Evolutionary conservation across 2,888 invertebrate genomes (phyloP), one percentile per base, ranked within the genome.

Genomic region (Lasioglossum lativentre): DNA sequence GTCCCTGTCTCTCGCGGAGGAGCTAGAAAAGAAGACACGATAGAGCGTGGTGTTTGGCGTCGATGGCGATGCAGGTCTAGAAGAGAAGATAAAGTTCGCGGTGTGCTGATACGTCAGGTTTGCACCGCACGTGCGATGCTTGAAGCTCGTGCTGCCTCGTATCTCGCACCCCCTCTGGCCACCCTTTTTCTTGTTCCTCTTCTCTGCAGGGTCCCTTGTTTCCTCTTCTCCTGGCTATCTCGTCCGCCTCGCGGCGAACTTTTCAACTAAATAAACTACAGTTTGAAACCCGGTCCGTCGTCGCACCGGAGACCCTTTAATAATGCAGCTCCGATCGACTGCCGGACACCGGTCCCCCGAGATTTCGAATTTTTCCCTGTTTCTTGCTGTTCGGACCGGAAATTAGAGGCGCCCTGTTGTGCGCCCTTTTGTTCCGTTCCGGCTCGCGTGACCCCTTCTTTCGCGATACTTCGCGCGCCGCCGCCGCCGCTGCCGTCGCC

Each of bases 221-320:
- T 70, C 70, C 70, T 70, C 70, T 38, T 70, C 70, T 14, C n/a
- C 40, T n/a, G n/a, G 38, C 70, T 40, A 70, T 38, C 70, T 78
- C 70, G 27, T 42, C 66, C 45, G n/a, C 40, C 76, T 78, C 83
- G 78, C 82, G 78, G 82, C 82, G 82, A 93, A 93, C 90, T 93
- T 92, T 86, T 88, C 90, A 89, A 90, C 88, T 91, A 92, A 93
- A 94, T 93, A 93, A 93, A 93, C 90, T 90, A 89, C 88, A 89
- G 89, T 90, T 92, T 90, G 91, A 92, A 91, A 90, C 88, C 85
- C 90, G 83, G 84, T 38, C 80, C 77, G 88, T 80, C 80, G 83
- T 77, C 79, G 76, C 82, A 75, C 74, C 84, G 87, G 75, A 82
- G 86, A 87, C 86, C 71, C 80, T 86, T 88, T 89, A 88, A 89